Base-by-base conservation (phyloP, 2,113 vertebrate genomes). In the Poeciliopsis prolifica region DNA sequence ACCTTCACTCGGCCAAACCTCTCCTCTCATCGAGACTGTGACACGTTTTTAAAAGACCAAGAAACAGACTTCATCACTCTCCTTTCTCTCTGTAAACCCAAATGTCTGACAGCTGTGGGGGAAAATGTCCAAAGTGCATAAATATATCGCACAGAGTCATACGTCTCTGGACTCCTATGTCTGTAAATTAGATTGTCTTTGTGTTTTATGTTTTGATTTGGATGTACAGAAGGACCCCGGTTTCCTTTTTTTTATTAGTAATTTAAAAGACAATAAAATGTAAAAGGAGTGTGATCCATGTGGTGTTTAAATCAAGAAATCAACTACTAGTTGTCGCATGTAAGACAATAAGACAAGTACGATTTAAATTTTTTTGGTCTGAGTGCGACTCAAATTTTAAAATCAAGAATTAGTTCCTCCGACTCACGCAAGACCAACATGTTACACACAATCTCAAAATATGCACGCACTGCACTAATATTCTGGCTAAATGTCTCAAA, bases 181-280 rank as follows among this genome's bases (percentile, higher is more conserved):
- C n/a, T 10, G 67, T 69, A 31, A 61, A 74, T 48, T 8, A 0
- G 8, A 11, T 65, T 42, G 28, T 61, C 35, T 42, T 28, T 28
- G 0, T 63, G 13, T 22, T 17, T 58, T n/a, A 24, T n/a, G 51
- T 58, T 24, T 58, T 13, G 70, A 31, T 80, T 84, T 63, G 58
- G 70, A 28, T 35, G 17, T 8, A 63, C 15, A 40, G 66, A 66
- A 58, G 13, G 9, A 77, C 78, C 64, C 75, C 74, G 58, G 54
- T 82, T 68, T 86, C 31, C n/a, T 51, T 72, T 30, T 60, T 29
- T 29, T 74, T 78, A 65, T 80, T 90, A 88, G 15, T 79, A 74
- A 86, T 82, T 91, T 91, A 92, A 78, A 79, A 81, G 86, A 84
- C 65, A 87, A 83, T 88, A 85, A 90, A 90, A 63, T 63, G 5